A percentile compares a stretch with the other conserved stretches of the same genome.
Conservation (phyloP, 1,140 invertebrate genomes). For the Bicyclus anynana region DNA sequence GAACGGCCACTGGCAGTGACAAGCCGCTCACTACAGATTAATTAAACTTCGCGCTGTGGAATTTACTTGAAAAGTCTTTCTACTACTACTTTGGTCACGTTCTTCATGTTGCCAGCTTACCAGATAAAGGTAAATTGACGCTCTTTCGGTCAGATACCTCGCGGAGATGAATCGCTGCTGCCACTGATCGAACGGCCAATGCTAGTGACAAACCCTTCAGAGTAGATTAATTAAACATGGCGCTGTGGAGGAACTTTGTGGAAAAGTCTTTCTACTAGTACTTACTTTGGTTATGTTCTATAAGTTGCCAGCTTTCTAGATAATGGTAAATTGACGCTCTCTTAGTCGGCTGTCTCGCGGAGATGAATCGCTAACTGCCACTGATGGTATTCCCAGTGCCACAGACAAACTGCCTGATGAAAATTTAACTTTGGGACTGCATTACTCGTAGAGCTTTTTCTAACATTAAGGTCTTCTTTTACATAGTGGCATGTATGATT, state of each 20-base stretch:
- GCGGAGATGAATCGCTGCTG: constrained; percentile 20
- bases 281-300: too few species aligned
- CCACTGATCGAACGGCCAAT: constrained; percentile 26
- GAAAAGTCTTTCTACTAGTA: not conserved
- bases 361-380: constrained; percentile 22
- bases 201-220: constrained; percentile 21
- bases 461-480: not conserved
- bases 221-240: constrained; percentile 11
- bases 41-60: constrained; percentile 9
- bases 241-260: constrained; percentile 4
- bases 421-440: constrained; percentile 5
- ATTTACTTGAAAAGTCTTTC: not conserved
- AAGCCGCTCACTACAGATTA: constrained; percentile 18
- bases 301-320: too few species aligned
- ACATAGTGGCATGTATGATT: too few species aligned
- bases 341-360: constrained; percentile 26
- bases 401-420: constrained; percentile 18
- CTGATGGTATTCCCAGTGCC: constrained; percentile 24
- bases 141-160: constrained; percentile 34
- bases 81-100: not conserved
- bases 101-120: too few species aligned
- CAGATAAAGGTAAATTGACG: too few species aligned
- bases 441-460: not conserved
- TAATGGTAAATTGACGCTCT: constrained; percentile 21
- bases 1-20: constrained; percentile 22